These are phyloP conservation scores for Archocentrus centrarchus DNA, from an alignment of 2,113 vertebrate species.

Conservation along the genomic window DNA sequence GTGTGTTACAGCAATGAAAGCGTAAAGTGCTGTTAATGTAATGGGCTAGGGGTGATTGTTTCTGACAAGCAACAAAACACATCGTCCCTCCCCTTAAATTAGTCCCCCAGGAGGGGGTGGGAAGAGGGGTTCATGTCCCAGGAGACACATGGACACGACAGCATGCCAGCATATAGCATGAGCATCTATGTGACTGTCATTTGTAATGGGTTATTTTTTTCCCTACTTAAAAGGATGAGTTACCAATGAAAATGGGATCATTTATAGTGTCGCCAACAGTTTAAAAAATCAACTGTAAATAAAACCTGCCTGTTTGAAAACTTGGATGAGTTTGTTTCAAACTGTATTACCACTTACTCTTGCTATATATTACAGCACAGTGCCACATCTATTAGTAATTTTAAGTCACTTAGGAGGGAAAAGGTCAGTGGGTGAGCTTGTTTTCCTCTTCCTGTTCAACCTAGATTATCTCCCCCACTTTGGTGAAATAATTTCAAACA, in stretches of 20 bases:
- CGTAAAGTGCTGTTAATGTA: conserved; percentile 99
- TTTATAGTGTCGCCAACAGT: too few species aligned
- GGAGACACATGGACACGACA: conserved; percentile 91
- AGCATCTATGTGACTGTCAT: conserved; percentile 36
- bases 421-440: not conserved
- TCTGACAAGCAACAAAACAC: conserved; percentile 99
- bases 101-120: conserved; percentile 89
- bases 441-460: not conserved
- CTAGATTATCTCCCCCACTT: not conserved
- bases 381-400: not conserved
- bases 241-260: not conserved
- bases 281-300: not conserved
- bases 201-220: not conserved
- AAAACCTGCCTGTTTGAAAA: not conserved
- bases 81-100: conserved; percentile 99
- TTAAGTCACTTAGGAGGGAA: not conserved
- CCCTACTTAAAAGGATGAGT: not conserved
- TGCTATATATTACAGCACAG: not conserved
- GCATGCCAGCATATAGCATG: conserved; percentile 57
- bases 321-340: not conserved
- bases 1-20: conserved; percentile 98
- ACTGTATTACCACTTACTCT: not conserved
- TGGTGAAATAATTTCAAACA: not conserved
- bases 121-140: conserved; percentile 89
- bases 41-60: conserved; percentile 98